Conservation (phyloP, 2,113 vertebrate species). For the Procavia capensis region DNA sequence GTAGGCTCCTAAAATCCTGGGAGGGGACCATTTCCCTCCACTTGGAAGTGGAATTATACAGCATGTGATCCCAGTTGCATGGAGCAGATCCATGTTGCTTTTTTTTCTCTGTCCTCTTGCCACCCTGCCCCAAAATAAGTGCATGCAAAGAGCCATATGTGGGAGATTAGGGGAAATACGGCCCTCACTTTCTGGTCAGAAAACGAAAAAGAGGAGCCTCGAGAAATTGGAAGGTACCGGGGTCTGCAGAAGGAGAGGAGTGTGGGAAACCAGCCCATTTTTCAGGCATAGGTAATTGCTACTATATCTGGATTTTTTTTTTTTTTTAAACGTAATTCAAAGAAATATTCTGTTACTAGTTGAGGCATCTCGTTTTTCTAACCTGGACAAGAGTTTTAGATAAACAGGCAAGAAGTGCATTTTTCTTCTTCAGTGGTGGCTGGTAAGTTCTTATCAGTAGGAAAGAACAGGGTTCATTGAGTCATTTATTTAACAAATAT, state of each 20-base stretch:
- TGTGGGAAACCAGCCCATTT: background rate
- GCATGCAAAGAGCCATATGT: background rate
- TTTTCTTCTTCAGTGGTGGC: background rate
- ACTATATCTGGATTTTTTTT: background rate
- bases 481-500: constrained; percentile 34
- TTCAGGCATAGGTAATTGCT: background rate
- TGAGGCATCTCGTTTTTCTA: background rate
- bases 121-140: background rate
- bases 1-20: background rate
- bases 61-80: background rate
- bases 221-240: background rate
- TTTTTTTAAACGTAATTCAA: background rate
- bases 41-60: background rate
- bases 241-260: background rate
- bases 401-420: background rate
- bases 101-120: background rate
- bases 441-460: background rate
- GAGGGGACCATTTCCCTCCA: background rate
- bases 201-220: background rate
- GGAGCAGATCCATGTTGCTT: background rate
- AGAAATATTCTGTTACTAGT: constrained; percentile 3
- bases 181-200: background rate
- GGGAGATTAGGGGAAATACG: background rate
- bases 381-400: background rate
- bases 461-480: background rate